phyloP scores from a whole-genome alignment of 1,140 invertebrate genomes.

The Eueides isabella region DNA sequence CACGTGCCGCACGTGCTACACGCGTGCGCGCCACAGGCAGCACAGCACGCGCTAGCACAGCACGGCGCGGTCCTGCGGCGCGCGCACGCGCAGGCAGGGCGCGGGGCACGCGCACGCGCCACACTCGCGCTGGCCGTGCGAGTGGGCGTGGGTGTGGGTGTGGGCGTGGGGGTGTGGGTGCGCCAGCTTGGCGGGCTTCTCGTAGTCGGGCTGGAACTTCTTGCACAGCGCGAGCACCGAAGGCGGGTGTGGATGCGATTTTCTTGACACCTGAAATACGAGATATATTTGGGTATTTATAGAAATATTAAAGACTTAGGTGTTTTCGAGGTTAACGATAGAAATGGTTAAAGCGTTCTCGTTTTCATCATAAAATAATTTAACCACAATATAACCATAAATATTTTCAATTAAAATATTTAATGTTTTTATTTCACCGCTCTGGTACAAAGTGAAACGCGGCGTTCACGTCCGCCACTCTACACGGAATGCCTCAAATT shows the following conservation, averaged over 20 bases:
- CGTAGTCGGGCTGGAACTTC: constrained; percentile 79
- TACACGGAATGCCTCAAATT: too few species aligned
- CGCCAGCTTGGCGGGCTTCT: constrained; percentile 66
- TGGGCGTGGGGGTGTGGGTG: constrained; percentile 43
- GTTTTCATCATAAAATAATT: too few species aligned
- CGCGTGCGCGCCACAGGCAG: constrained; percentile 37
- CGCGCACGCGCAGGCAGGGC: constrained; percentile 50
- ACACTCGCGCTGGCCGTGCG: constrained; percentile 39
- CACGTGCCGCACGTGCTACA: neutral
- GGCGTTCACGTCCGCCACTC: too few species aligned
- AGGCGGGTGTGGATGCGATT: constrained; percentile 73
- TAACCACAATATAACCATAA: too few species aligned
- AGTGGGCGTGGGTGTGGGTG: constrained; percentile 31
- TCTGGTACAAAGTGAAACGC: too few species aligned
- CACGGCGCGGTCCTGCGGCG: constrained; percentile 47
- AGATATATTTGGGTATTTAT: neutral
- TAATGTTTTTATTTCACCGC: too few species aligned
- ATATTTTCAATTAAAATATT: too few species aligned
- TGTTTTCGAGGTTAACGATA: too few species aligned
- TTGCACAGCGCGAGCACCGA: constrained; percentile 79
- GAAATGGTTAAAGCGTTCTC: too few species aligned
- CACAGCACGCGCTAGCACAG: constrained; percentile 51
- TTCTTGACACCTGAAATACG: constrained; percentile 69
- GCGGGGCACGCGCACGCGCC: constrained; percentile 49
- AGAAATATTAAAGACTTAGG: neutral